These are phyloP conservation scores for Oenanthe oenanthe DNA, from an alignment of 2,113 vertebrate species.

Conservation along the genomic window DNA sequence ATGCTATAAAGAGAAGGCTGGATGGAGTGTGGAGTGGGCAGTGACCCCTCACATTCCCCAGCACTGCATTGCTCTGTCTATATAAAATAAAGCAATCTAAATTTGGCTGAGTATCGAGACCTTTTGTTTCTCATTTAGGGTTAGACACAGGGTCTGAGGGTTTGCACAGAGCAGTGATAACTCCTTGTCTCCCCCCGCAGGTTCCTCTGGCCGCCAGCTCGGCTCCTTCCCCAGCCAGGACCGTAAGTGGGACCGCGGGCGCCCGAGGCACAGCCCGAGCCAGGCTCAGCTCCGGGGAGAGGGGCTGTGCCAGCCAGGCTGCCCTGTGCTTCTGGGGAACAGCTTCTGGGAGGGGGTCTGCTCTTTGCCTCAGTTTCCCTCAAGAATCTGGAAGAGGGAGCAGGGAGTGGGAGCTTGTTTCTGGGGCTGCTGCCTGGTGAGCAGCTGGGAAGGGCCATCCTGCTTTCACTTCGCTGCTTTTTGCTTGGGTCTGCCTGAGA, in stretches of 20 bases:
- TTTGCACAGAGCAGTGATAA: not conserved
- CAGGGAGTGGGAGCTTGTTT: not conserved
- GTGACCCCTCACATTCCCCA: too few species aligned
- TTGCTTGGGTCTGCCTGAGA: not conserved
- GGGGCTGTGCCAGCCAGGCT: not conserved
- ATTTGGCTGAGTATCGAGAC: too few species aligned
- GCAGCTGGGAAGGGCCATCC: not conserved
- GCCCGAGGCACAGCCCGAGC: not conserved
- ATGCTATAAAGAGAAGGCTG: too few species aligned
- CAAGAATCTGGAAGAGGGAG: not conserved
- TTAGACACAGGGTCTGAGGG: not conserved
- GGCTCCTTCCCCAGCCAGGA: conserved; percentile 3
- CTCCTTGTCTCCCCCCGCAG: conserved; percentile 31
- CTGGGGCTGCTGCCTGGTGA: not conserved
- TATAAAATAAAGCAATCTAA: too few species aligned
- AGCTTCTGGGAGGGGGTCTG: not conserved
- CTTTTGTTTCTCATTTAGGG: too few species aligned
- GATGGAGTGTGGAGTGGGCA: too few species aligned
- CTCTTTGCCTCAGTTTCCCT: not conserved
- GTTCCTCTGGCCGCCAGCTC: conserved; percentile 41
- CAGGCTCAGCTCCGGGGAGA: not conserved
- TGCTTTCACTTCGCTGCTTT: not conserved
- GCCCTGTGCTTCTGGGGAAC: not conserved
- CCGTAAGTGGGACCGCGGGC: not conserved
- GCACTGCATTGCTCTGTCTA: too few species aligned